Base-by-base conservation (phyloP, 2,113 vertebrate species). In the Xenopus borealis region DNA sequence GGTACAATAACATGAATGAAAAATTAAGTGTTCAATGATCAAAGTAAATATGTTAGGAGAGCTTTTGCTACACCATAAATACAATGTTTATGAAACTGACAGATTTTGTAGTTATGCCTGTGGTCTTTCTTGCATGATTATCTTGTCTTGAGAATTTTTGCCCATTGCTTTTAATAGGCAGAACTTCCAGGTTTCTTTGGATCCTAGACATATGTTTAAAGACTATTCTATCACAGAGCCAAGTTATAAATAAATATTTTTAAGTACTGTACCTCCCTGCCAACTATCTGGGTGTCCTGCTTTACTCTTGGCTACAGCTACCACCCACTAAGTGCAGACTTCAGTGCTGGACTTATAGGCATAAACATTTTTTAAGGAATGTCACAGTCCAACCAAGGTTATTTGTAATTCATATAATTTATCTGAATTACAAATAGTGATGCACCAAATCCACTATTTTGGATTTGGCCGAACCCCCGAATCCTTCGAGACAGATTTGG, bases 221-320 rank as follows among this genome's bases (percentile, higher is more conserved):
- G 40, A 27, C 44, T 27, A 40, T 66, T 63, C 47, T 69, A 57
- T 55, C 45, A 63, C 46, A 40, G 11, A 9, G 73, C 66, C 73
- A 76, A 69, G 59, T 52, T 44, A 63, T 66, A 76, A 62, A 77
- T 77, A 77, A n/a, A n/a, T n/a, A 27, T 70, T 70, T 10, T 77
- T 70, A 57, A 70, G 19, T 57, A 23, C 62, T 46, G 19, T 57
- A 23, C 62, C 59, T 77, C 66, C 47, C 59, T 77, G 74, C 74
- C 67, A 70, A 23, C 74, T 77, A 45, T 70, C 68, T 77, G 74
- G 66, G 74, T 70, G 74, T 77, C 67, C 74, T 70, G 33, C 47
- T 70, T 63, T 77, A 77, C 12, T 30, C 61, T 57, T 69, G 74
- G 53, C 67, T 66, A 64, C 59, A 57, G 20, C 69, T 70, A 64